These are phyloP conservation scores for Syrphus vitripennis DNA, from an alignment of 2,888 invertebrate genomes.

Conservation along the genomic window DNA sequence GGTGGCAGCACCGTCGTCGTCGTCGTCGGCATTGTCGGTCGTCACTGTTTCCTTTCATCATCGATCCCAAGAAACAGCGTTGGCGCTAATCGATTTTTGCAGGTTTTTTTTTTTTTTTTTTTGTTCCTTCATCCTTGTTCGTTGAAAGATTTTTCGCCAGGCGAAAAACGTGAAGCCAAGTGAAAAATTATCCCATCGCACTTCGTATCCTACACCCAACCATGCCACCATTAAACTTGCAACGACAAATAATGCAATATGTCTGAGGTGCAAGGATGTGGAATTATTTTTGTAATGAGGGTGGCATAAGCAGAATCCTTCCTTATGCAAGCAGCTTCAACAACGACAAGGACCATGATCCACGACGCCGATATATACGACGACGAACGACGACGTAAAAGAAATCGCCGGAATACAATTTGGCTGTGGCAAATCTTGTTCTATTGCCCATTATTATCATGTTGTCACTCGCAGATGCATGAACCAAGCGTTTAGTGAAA, in stretches of 20 bases:
- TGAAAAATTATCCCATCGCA: constrained; percentile 59
- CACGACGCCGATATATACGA: neutral
- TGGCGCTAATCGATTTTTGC: constrained; percentile 62
- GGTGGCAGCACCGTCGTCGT: constrained; percentile 2
- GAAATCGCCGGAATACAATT: constrained; percentile 59
- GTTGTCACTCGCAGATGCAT: constrained; percentile 66
- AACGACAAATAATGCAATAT: constrained; percentile 68
- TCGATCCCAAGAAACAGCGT: neutral
- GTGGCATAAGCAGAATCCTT: constrained; percentile 56
- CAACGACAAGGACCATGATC: neutral
- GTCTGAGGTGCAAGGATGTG: constrained; percentile 71
- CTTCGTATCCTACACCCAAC: neutral
- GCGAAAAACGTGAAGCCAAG: constrained; percentile 28
- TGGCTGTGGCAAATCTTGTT: constrained; percentile 57
- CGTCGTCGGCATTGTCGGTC: neutral
- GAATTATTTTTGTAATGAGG: constrained; percentile 71
- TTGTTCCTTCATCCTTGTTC: constrained; percentile 11
- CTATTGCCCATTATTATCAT: constrained; percentile 63
- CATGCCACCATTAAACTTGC: neutral
- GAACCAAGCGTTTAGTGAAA: constrained; percentile 11
- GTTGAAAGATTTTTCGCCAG: constrained; percentile 24
- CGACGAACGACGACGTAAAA: constrained; percentile 9
- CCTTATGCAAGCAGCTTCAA: constrained; percentile 23
- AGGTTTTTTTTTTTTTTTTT: constrained; percentile 10
- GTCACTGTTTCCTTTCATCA: neutral